Evolutionary conservation across 2,113 vertebrate species (phyloP).

Genomic region (Xiphophorus hellerii): DNA sequence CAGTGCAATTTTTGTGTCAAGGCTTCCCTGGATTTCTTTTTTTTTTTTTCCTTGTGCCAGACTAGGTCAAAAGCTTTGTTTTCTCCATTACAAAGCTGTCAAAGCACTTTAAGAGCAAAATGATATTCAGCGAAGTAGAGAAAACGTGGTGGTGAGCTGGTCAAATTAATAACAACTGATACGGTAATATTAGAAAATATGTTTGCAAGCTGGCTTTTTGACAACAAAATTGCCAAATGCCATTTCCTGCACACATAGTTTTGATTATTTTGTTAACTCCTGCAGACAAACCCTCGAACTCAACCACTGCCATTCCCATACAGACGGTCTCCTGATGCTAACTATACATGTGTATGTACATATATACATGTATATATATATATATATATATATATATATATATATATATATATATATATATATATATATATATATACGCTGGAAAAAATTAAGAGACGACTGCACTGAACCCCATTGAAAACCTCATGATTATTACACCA

Average conservation of each 20-base stretch:
- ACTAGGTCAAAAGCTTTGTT: constrained; percentile 57
- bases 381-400: no score
- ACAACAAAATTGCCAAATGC: constrained; percentile 19
- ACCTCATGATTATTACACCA: no score
- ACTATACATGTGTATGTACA: background rate
- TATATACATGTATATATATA: background rate
- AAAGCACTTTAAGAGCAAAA: constrained; percentile 37
- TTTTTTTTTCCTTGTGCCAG: constrained; percentile 34
- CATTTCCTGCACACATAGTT: constrained; percentile 2
- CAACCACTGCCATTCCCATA: background rate
- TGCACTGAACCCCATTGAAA: no score
- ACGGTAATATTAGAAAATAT: constrained; percentile 10
- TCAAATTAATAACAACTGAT: constrained; percentile 30
- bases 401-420: no score
- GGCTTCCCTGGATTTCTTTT: constrained; percentile 40
- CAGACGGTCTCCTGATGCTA: background rate
- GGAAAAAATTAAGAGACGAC: no score
- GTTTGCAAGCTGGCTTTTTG: constrained; percentile 7
- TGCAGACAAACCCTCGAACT: constrained; percentile 3
- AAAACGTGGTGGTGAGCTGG: constrained; percentile 36
- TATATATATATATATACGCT: no score
- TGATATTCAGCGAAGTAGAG: constrained; percentile 37
- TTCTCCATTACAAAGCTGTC: constrained; percentile 58
- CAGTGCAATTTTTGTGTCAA: constrained; percentile 65
- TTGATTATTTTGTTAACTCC: constrained; percentile 7